Evolutionary conservation across 2,113 vertebrate species (phyloP).

Genomic region (Rhodinocichla rosea): DNA sequence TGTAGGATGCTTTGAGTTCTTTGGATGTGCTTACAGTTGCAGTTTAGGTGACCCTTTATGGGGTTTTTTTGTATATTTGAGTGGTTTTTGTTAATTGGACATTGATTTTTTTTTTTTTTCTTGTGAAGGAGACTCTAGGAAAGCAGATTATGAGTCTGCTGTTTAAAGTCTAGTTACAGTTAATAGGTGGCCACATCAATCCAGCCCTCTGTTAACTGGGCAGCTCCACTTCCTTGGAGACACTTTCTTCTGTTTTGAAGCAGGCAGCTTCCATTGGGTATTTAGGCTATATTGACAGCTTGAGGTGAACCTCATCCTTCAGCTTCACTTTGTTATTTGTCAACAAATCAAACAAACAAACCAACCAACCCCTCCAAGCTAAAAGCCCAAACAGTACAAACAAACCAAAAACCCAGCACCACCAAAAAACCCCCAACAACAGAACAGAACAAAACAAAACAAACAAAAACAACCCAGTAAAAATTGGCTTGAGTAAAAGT

Average conservation of each 20-base stretch:
- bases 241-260: not conserved
- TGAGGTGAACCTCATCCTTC: not conserved
- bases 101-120: not conserved
- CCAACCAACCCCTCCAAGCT: not conserved
- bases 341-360: not conserved
- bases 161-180: not conserved
- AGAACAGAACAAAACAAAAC: not conserved
- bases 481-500: not conserved
- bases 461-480: not conserved
- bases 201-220: not conserved
- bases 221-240: not conserved
- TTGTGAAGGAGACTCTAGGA: not conserved
- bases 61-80: not conserved
- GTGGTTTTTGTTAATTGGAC: not conserved
- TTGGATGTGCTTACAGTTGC: accelerated
- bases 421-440: not conserved
- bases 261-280: not conserved
- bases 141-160: not conserved
- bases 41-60: not conserved
- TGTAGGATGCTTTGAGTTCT: not conserved
- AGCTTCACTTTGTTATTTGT: not conserved
- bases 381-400: not conserved
- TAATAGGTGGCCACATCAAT: not conserved
- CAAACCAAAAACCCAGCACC: not conserved
- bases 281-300: not conserved